A percentile compares a stretch with the other conserved stretches of the same genome.
Evolutionary conservation across 2,113 vertebrate species (phyloP).

Genomic region (Poecile atricapillus): DNA sequence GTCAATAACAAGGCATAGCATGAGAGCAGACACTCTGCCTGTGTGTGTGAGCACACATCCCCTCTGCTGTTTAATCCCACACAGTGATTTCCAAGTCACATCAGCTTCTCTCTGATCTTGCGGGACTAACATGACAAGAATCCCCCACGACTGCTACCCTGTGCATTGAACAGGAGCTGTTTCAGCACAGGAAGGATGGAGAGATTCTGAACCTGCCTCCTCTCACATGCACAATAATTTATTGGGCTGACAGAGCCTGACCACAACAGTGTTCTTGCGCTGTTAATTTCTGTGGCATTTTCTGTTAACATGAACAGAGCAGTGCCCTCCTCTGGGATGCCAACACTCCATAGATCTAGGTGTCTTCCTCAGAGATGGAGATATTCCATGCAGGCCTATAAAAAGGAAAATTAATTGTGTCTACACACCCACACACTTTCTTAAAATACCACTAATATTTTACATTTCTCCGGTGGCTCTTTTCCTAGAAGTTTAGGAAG

Average conservation of each 20-base stretch:
- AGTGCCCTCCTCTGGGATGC: conserved; percentile 22
- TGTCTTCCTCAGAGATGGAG: background rate
- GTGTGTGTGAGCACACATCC: background rate
- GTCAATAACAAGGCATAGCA: conserved; percentile 45
- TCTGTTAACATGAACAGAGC: background rate
- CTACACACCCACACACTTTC: conserved; percentile 50
- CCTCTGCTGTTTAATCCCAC: conserved; percentile 39
- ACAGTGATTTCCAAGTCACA: background rate
- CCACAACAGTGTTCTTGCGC: background rate
- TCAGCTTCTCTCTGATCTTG: conserved; percentile 15
- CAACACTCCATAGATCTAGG: background rate
- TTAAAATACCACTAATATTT: conserved; percentile 63
- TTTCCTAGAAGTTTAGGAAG: conserved; percentile 26
- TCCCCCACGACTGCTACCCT: background rate
- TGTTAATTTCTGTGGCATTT: conserved; percentile 30
- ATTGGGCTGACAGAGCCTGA: background rate
- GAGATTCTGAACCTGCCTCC: background rate
- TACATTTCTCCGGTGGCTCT: conserved; percentile 32
- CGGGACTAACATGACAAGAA: conserved; percentile 33
- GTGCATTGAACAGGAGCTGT: background rate
- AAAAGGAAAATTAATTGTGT: conserved; percentile 63
- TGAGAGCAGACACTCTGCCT: conserved; percentile 6
- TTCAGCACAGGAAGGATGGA: background rate
- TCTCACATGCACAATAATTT: background rate
- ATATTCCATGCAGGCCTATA: conserved; percentile 24